Evolutionary conservation across 2,888 invertebrate genomes (phyloP).

Genomic region (Dryobota labecula): DNA sequence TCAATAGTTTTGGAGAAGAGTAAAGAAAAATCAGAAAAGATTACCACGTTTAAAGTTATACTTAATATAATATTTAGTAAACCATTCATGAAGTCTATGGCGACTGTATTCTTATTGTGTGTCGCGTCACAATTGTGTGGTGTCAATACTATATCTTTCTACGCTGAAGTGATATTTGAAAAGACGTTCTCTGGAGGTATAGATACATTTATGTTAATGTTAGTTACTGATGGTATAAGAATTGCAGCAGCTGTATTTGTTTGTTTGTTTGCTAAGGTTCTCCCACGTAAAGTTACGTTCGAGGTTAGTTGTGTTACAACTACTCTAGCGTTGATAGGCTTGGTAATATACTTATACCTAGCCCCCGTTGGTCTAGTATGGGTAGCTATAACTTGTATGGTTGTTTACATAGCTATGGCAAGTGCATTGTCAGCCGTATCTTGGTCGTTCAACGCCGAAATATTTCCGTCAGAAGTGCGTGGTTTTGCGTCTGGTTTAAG

Average conservation of each 20-base stretch:
- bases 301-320: constrained; percentile 66
- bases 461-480: constrained; percentile 76
- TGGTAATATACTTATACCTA: constrained; percentile 69
- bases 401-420: constrained; percentile 70
- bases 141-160: constrained; percentile 75
- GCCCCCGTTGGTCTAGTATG: constrained; percentile 66
- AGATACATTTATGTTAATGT: constrained; percentile 73
- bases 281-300: constrained; percentile 70
- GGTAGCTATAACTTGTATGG: constrained; percentile 69
- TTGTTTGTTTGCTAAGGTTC: constrained; percentile 66
- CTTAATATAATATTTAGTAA: constrained; percentile 67
- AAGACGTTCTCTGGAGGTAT: constrained; percentile 72
- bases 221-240: constrained; percentile 73
- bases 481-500: constrained; percentile 77
- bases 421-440: constrained; percentile 69
- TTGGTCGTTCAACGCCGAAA: constrained; percentile 78
- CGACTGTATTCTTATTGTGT: constrained; percentile 66
- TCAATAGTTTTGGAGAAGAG: constrained; percentile 68
- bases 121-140: constrained; percentile 74
- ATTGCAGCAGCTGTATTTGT: constrained; percentile 55
- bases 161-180: constrained; percentile 73
- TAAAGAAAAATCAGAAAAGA: constrained; percentile 58
- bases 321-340: constrained; percentile 60
- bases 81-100: constrained; percentile 70
- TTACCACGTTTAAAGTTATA: constrained; percentile 61